phyloP scores from a whole-genome alignment of 2,888 invertebrate genomes.

The Ormyrus rosae region DNA sequence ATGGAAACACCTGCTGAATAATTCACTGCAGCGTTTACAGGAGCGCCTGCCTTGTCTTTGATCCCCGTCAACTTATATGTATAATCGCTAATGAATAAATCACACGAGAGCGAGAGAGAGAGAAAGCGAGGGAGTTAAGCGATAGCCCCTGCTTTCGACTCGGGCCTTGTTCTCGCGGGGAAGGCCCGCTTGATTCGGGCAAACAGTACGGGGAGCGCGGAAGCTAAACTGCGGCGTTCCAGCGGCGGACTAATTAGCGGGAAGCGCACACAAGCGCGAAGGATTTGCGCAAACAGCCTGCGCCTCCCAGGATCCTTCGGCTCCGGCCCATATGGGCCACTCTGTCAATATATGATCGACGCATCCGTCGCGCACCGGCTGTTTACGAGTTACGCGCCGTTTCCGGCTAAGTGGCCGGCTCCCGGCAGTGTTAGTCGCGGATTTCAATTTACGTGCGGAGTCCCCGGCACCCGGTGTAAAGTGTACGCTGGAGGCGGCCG shows the following conservation, averaged over 20 bases:
- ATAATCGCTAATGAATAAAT: conserved; percentile 42
- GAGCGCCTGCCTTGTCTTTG: no score
- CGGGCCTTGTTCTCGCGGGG: not conserved
- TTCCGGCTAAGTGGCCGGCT: conserved; percentile 31
- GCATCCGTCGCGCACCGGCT: conserved; percentile 31
- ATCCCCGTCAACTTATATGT: not conserved
- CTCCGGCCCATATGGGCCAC: not conserved
- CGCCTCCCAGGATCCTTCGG: not conserved
- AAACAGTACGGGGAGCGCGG: not conserved
- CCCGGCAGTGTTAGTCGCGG: not conserved
- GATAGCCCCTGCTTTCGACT: conserved; percentile 17
- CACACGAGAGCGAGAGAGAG: not conserved
- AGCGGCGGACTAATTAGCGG: conserved; percentile 65
- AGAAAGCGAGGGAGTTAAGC: not conserved
- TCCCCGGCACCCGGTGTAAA: no score
- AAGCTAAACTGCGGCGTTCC: conserved; percentile 24
- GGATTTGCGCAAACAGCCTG: conserved; percentile 65
- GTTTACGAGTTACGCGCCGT: conserved; percentile 39
- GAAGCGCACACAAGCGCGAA: conserved; percentile 58
- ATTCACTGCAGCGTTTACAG: no score
- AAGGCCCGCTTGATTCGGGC: not conserved
- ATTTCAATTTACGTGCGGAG: not conserved
- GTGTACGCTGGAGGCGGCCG: no score
- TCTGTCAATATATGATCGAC: conserved; percentile 49
- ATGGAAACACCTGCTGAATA: no score